Conservation (phyloP, 2,113 vertebrate species). For the Coregonus clupeaformis region DNA sequence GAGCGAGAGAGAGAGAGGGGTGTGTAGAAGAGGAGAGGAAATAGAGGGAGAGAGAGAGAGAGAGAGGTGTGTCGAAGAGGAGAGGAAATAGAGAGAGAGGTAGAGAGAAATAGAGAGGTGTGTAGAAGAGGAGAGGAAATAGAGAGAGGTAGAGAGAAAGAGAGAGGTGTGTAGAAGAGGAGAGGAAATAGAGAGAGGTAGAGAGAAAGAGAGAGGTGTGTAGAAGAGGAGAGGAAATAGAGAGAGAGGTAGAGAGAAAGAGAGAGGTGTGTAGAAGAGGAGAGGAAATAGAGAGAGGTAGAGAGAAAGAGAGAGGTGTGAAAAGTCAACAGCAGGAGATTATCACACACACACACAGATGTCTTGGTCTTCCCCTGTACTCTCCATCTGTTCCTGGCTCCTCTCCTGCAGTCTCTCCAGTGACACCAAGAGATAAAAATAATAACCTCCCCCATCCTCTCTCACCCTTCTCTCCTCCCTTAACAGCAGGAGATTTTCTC, state of each 20-base stretch:
- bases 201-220: too few relatives aligned
- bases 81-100: too few relatives aligned
- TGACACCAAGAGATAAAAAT: too few relatives aligned
- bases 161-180: not conserved
- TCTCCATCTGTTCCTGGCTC: constrained; percentile 11
- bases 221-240: too few relatives aligned
- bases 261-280: not conserved
- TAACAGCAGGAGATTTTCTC: not conserved
- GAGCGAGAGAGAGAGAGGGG: too few relatives aligned
- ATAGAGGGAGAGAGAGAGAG: too few relatives aligned
- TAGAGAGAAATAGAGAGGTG: too few relatives aligned
- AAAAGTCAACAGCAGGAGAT: not conserved
- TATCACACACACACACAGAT: not conserved
- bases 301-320: not conserved
- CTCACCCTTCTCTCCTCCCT: not conserved
- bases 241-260: too few relatives aligned
- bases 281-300: constrained; percentile 17
- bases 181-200: too few relatives aligned
- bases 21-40: too few relatives aligned
- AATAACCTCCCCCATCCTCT: not conserved
- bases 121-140: too few relatives aligned
- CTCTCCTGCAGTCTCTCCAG: not conserved
- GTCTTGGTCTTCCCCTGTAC: not conserved
- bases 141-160: too few relatives aligned
- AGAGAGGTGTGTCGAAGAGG: not conserved